phyloP scores from a whole-genome alignment of 2,113 vertebrate genomes.

The Falco punctatus region DNA sequence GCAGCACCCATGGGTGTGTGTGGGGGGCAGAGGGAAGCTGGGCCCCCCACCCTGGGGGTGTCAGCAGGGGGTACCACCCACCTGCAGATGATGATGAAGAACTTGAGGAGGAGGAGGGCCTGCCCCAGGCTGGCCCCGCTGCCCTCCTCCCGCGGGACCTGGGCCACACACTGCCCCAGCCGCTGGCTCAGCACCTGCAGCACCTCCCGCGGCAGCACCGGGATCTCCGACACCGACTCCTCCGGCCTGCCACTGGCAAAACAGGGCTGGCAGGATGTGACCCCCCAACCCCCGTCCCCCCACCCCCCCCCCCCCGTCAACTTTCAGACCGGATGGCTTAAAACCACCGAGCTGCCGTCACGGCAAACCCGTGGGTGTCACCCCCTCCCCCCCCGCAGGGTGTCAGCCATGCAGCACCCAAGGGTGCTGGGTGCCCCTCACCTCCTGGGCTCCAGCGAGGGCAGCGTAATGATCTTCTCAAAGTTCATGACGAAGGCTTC shows the following conservation, averaged over 20 bases:
- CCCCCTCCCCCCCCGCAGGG: not conserved
- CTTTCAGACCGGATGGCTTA: not conserved
- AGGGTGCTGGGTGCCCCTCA: slow-evolving; percentile 33
- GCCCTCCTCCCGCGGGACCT: slow-evolving; percentile 63
- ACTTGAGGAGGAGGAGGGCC: slow-evolving; percentile 88
- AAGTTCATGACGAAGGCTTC: slow-evolving; percentile 89
- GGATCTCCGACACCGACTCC: slow-evolving; percentile 84
- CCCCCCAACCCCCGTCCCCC: not conserved
- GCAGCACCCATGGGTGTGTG: not conserved
- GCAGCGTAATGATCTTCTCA: slow-evolving; percentile 88
- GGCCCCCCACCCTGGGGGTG: not conserved
- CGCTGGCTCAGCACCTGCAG: slow-evolving; percentile 84
- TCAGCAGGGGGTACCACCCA: not conserved
- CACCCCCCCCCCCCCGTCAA: too few relatives aligned
- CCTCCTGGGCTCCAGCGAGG: slow-evolving; percentile 88
- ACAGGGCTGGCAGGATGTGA: not conserved
- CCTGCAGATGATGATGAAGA: slow-evolving; percentile 95
- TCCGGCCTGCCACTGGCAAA: slow-evolving; percentile 73
- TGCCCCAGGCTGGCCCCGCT: slow-evolving; percentile 72
- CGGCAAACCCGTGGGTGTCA: not conserved
- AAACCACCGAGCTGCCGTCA: not conserved
- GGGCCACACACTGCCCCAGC: slow-evolving; percentile 76
- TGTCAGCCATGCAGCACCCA: not conserved
- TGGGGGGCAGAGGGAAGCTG: accelerated
- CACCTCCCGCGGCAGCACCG: slow-evolving; percentile 83